phyloP scores from a whole-genome alignment of 2,113 vertebrate species.

The Micronycteris hirsuta region DNA sequence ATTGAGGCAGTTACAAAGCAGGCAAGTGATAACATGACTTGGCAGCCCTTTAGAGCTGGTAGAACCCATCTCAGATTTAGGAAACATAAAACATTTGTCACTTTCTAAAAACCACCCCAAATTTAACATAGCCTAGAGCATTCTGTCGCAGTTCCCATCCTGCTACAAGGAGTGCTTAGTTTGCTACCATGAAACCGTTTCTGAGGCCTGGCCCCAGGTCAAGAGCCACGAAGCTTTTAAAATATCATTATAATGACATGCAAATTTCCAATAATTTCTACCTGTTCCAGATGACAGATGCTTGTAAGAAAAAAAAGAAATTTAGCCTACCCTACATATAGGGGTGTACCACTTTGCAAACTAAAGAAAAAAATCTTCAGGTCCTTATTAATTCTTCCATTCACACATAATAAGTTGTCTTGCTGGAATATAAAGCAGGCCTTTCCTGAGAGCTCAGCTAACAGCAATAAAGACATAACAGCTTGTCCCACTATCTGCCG shows the following conservation, averaged over 20 bases:
- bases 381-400: slow-evolving; percentile 18
- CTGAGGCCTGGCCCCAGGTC: background rate
- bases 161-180: background rate
- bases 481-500: background rate
- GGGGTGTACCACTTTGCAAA: background rate
- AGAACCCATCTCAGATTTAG: slow-evolving; percentile 49
- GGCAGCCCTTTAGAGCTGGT: slow-evolving; percentile 35
- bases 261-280: slow-evolving; percentile 43
- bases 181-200: background rate
- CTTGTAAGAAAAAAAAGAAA: slow-evolving; percentile 22
- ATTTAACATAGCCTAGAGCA: slow-evolving; percentile 53
- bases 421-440: background rate
- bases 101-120: slow-evolving; percentile 62
- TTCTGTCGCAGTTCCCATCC: slow-evolving; percentile 20
- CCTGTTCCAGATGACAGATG: background rate
- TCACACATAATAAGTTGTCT: background rate
- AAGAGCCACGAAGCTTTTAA: background rate
- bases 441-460: background rate
- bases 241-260: slow-evolving; percentile 24
- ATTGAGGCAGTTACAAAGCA: slow-evolving; percentile 51
- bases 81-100: slow-evolving; percentile 65
- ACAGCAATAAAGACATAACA: background rate
- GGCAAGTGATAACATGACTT: slow-evolving; percentile 43
- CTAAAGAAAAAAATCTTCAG: background rate
- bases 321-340: background rate